Percentiles rank a stretch among this genome's conserved stretches.
These are phyloP conservation scores for Leptoclinus maculatus DNA, from an alignment of 2,797 vertebrate species.

Conservation along the genomic window DNA sequence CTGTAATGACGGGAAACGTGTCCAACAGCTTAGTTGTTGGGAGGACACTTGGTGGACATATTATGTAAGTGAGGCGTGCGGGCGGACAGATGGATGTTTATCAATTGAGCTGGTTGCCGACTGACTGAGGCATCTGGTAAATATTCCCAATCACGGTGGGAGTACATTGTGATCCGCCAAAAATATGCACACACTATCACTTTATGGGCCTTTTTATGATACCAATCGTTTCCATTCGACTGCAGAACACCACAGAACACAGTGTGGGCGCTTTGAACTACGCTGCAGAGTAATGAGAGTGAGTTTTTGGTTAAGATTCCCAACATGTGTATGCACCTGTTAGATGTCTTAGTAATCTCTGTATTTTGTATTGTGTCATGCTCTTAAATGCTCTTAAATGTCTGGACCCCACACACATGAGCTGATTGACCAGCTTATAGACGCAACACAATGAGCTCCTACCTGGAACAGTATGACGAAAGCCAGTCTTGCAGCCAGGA, in stretches of 20 bases:
- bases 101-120: neutral
- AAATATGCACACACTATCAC: neutral
- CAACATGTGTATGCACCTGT: neutral
- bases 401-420: neutral
- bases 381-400: neutral
- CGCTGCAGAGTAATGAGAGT: neutral
- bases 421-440: neutral
- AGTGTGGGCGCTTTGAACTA: neutral
- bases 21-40: neutral
- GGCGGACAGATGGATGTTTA: neutral
- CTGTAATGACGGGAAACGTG: neutral
- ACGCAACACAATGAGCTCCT: conserved; percentile 9
- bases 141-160: conserved; percentile 4
- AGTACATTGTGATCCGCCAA: neutral
- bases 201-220: neutral
- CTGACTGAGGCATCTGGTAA: conserved; percentile 32
- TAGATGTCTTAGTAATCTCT: neutral
- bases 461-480: conserved; percentile 99
- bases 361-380: neutral
- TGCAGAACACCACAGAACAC: neutral
- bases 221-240: neutral
- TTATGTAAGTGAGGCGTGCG: neutral
- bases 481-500: conserved; percentile 93
- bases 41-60: conserved; percentile 38
- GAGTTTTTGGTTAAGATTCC: neutral